Base-by-base conservation (phyloP, 1,140 invertebrate genomes). In the Aphis craccivora region DNA sequence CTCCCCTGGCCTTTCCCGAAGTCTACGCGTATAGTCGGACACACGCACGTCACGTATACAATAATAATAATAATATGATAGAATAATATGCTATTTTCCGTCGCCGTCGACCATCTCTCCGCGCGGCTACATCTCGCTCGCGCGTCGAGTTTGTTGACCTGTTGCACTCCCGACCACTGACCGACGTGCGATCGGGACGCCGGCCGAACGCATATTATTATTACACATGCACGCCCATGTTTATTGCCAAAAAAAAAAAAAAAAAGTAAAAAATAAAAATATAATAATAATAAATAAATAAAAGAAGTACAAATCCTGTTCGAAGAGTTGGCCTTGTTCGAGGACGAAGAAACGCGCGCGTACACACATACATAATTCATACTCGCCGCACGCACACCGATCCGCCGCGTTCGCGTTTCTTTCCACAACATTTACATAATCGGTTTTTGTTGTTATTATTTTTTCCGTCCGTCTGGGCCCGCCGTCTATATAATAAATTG, bases 141-240 rank as follows among this genome's bases (percentile, higher is more conserved):
- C 55, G 60, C 76, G 45, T 35, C 76, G 67, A n/a, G 91, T 92
- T 92, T 92, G 91, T 92, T 92, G 91, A 92, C 91, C 91, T 92
- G 91, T 92, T 92, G 91, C 76, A 48, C 91, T 92, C 91, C 67
- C 91, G 76, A 83, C 91, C 91, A 53, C 67, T 51, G 91, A 83
- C 91, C 91, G 91, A 40, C 45, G 91, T 8, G 87, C 20, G 35
- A 89, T 55, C 23, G 48, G 40, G 35, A 89, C 20, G 9, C 45
- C 84, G 25, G 23, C 40, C 20, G 76, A 60, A 35, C 30, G 43
- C 45, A 48, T 48, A 83, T 22, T 83, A 83, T 83, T 37, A 83
- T n/a, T 83, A 23, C 37, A 53, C 48, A 48, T 20, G 8, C 87
- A n/a, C 88, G 48, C 48, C n/a, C 51, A 35, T n/a, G 88, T 11